Evolutionary conservation across 2,113 vertebrate species (phyloP).

Genomic region (Microtus oregoni): DNA sequence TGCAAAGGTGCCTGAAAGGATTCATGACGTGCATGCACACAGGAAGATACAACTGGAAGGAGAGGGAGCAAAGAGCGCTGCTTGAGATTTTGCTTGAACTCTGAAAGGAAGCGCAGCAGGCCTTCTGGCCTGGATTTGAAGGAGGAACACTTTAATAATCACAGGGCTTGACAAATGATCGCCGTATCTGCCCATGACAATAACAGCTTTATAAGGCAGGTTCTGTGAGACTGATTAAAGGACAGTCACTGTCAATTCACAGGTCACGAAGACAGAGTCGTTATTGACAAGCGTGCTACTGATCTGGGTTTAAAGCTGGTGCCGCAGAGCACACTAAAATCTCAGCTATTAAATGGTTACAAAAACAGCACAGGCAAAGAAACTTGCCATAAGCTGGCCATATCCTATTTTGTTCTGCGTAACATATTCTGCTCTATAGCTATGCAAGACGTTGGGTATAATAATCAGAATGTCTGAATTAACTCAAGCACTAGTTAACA

Average conservation of each 20-base stretch:
- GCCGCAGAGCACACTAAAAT: slow-evolving; percentile 43
- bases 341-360: slow-evolving; percentile 39
- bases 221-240: slow-evolving; percentile 64
- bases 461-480: slow-evolving; percentile 37
- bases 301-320: slow-evolving; percentile 40
- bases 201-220: slow-evolving; percentile 76
- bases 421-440: not conserved
- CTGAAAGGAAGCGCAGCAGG: slow-evolving; percentile 70
- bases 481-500: slow-evolving; percentile 30
- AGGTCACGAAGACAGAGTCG: slow-evolving; percentile 62
- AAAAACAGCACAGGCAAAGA: slow-evolving; percentile 33
- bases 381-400: not conserved
- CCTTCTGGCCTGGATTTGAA: slow-evolving; percentile 65
- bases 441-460: slow-evolving; percentile 7
- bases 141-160: slow-evolving; percentile 59
- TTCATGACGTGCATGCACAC: not conserved
- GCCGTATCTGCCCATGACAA: slow-evolving; percentile 65
- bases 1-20: slow-evolving; percentile 15
- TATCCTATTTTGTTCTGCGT: not conserved
- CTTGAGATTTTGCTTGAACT: slow-evolving; percentile 64
- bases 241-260: slow-evolving; percentile 52
- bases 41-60: slow-evolving; percentile 52
- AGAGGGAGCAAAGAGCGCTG: slow-evolving; percentile 10
- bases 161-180: slow-evolving; percentile 59
- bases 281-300: slow-evolving; percentile 57